Conservation (phyloP, 2,113 vertebrate genomes). For the Corvus cornix region DNA sequence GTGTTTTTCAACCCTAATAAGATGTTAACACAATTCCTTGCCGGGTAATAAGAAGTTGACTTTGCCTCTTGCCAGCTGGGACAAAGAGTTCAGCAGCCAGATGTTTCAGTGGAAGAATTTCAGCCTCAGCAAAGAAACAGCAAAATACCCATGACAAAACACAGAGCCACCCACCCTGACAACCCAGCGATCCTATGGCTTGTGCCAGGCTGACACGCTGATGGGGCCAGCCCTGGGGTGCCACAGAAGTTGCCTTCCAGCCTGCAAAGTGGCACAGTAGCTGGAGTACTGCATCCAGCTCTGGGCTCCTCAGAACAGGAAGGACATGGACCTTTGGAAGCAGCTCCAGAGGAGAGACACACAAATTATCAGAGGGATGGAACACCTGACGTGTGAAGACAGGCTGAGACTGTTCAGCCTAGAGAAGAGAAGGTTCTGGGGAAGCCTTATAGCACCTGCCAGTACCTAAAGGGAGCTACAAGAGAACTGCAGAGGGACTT, state of each 20-base stretch:
- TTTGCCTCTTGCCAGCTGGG: not conserved
- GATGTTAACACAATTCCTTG: not conserved
- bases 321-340: not conserved
- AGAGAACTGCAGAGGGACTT: not conserved
- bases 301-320: not conserved
- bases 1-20: not conserved
- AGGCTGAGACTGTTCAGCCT: not conserved
- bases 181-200: accelerated
- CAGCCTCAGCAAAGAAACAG: not conserved
- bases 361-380: not conserved
- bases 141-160: not conserved
- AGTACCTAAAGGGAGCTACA: not conserved
- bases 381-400: not conserved
- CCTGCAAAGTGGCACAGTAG: accelerated
- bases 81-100: not conserved
- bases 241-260: too few relatives aligned
- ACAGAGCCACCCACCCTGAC: accelerated
- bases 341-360: not conserved
- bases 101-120: accelerated
- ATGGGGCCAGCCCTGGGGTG: accelerated
- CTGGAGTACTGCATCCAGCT: not conserved
- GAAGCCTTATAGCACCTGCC: not conserved
- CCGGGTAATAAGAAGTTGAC: not conserved
- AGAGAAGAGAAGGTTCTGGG: not conserved
- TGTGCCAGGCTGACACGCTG: not conserved